phyloP scores from a whole-genome alignment of 2,888 invertebrate genomes.

The Agrotis clavis region DNA sequence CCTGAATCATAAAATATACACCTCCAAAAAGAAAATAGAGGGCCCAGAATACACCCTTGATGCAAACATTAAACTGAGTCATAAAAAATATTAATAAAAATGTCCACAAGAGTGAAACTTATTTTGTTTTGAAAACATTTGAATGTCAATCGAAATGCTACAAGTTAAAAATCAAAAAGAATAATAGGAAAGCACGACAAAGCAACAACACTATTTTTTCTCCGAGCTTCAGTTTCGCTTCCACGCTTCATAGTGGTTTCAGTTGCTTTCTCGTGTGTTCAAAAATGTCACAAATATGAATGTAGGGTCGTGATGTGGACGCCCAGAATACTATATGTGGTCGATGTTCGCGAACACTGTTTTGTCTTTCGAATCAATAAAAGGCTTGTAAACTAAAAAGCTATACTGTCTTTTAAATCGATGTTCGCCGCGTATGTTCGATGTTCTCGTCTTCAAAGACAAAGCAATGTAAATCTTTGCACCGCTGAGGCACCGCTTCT shows the following conservation, averaged over 20 bases:
- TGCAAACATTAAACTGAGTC: slow-evolving; percentile 6
- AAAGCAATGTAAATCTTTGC: slow-evolving; percentile 80
- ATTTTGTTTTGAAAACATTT: neutral
- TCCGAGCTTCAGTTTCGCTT: slow-evolving; percentile 69
- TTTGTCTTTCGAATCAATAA: slow-evolving; percentile 75
- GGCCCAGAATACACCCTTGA: slow-evolving; percentile 11
- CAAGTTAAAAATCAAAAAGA: neutral
- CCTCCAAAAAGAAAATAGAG: neutral
- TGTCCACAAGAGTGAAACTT: too few relatives aligned
- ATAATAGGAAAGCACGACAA: slow-evolving; percentile 52
- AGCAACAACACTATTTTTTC: slow-evolving; percentile 61
- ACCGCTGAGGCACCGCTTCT: slow-evolving; percentile 87
- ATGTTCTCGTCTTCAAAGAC: slow-evolving; percentile 67
- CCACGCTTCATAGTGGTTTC: slow-evolving; percentile 68
- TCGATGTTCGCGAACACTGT: slow-evolving; percentile 85
- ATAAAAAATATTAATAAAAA: neutral
- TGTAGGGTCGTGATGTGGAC: slow-evolving; percentile 75
- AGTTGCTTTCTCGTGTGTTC: slow-evolving; percentile 66
- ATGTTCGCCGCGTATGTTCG: slow-evolving; percentile 11
- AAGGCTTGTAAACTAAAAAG: neutral
- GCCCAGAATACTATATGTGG: slow-evolving; percentile 77
- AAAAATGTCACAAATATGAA: neutral
- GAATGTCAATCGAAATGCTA: neutral
- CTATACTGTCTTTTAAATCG: slow-evolving; percentile 6
- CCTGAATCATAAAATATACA: neutral